Evolutionary conservation across 2,797 vertebrate genomes (phyloP).

Genomic region (Sebastiscus albofasciatus): DNA sequence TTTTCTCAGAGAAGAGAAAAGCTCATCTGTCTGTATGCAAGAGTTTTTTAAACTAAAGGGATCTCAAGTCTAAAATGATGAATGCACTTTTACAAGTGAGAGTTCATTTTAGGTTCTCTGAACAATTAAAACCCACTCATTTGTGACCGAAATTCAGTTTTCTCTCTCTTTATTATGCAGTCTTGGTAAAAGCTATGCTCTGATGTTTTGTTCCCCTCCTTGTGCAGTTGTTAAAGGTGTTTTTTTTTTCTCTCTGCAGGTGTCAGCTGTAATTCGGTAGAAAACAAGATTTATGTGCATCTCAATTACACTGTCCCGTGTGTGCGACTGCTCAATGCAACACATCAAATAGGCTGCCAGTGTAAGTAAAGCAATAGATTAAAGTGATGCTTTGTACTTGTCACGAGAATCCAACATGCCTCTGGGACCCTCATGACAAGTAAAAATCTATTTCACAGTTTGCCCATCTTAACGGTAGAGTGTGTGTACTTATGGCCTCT

Average conservation of each 20-base stretch:
- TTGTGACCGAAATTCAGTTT: neutral
- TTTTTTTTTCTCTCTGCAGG: constrained; percentile 52
- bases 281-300: constrained; percentile 93
- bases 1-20: neutral
- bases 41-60: neutral
- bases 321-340: constrained; percentile 94
- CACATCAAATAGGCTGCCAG: constrained; percentile 97
- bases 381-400: neutral
- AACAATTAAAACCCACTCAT: neutral
- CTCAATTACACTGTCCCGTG: constrained; percentile 90
- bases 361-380: constrained; percentile 84
- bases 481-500: neutral
- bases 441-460: neutral
- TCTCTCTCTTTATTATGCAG: neutral
- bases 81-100: neutral
- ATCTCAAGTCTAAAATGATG: neutral
- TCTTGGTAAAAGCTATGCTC: rapidly evolving
- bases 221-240: neutral
- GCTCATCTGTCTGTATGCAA: neutral
- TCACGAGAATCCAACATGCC: neutral
- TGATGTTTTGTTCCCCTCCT: neutral
- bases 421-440: neutral
- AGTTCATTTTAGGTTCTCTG: neutral
- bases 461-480: neutral
- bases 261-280: constrained; percentile 86